Conservation (phyloP, 2,797 vertebrate genomes). For the Girardinus metallicus region DNA sequence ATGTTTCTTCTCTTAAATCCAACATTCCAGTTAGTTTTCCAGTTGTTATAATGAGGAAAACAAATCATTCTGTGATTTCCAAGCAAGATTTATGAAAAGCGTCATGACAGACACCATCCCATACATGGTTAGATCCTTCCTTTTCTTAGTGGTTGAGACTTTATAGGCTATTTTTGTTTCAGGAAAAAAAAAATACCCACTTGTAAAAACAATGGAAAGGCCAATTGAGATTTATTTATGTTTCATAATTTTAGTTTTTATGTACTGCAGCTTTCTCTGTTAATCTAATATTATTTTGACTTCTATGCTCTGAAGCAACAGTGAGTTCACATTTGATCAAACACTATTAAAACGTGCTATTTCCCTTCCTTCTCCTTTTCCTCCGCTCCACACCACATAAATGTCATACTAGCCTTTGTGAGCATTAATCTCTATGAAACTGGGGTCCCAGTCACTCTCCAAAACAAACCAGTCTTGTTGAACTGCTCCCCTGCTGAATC, state of each 20-base stretch:
- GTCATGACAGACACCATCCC: background rate
- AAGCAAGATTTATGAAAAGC: background rate
- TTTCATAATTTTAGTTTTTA: slow-evolving; percentile 21
- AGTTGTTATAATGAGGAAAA: background rate
- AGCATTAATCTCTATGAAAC: slow-evolving; percentile 78
- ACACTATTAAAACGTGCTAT: slow-evolving; percentile 38
- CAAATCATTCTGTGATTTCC: background rate
- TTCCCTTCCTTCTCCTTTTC: slow-evolving; percentile 54
- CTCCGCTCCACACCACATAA: slow-evolving; percentile 72
- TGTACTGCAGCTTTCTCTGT: slow-evolving; percentile 11
- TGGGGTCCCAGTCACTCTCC: slow-evolving; percentile 71
- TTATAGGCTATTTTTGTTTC: background rate
- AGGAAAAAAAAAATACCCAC: background rate
- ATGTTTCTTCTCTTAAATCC: background rate
- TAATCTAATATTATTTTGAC: slow-evolving; percentile 34
- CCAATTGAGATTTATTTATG: background rate
- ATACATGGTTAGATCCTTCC: background rate
- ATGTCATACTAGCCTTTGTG: slow-evolving; percentile 75
- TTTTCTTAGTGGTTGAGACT: background rate
- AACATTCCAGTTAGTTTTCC: background rate
- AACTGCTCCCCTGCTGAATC: slow-evolving; percentile 70
- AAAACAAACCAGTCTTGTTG: slow-evolving; percentile 79
- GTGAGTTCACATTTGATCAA: slow-evolving; percentile 51
- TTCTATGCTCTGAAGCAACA: slow-evolving; percentile 27
- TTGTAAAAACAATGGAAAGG: background rate